A percentile compares a stretch with the other conserved stretches of the same genome.
phyloP scores from a whole-genome alignment of 2,888 invertebrate genomes.

The Deilephila porcellus region DNA sequence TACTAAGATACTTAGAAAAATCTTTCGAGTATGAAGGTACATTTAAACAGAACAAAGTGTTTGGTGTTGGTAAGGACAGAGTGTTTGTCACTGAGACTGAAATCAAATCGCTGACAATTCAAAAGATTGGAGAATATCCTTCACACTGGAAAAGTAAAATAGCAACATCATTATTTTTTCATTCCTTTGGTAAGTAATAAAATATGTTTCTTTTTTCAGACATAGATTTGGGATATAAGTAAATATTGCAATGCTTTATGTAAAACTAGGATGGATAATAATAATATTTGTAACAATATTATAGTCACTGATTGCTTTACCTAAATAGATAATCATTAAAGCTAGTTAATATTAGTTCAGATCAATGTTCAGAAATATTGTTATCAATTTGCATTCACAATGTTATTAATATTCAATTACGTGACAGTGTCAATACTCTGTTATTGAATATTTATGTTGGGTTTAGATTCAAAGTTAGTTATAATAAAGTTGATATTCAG shows the following conservation, averaged over 20 bases:
- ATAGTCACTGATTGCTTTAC: background rate
- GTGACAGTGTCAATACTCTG: no score
- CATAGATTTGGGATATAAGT: no score
- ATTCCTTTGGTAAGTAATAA: slow-evolving; percentile 79
- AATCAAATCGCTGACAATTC: slow-evolving; percentile 78
- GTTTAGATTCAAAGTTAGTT: no score
- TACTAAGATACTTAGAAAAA: slow-evolving; percentile 73
- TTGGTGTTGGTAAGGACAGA: slow-evolving; percentile 70
- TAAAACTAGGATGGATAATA: background rate
- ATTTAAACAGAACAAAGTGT: slow-evolving; percentile 81
- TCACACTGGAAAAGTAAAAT: slow-evolving; percentile 83
- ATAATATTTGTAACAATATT: background rate
- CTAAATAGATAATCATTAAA: background rate
- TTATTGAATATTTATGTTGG: no score
- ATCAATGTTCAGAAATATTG: background rate
- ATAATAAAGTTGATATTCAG: no score
- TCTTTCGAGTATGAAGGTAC: slow-evolving; percentile 79
- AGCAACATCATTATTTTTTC: slow-evolving; percentile 84
- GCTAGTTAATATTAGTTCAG: no score
- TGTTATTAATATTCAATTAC: background rate
- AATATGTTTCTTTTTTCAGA: background rate
- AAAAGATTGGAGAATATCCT: slow-evolving; percentile 74
- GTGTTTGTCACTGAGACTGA: slow-evolving; percentile 79
- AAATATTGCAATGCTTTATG: no score
- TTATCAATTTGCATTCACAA: slow-evolving; percentile 32